Conservation (phyloP, 1,140 invertebrate genomes). For the Rhyacophila brunnea region DNA sequence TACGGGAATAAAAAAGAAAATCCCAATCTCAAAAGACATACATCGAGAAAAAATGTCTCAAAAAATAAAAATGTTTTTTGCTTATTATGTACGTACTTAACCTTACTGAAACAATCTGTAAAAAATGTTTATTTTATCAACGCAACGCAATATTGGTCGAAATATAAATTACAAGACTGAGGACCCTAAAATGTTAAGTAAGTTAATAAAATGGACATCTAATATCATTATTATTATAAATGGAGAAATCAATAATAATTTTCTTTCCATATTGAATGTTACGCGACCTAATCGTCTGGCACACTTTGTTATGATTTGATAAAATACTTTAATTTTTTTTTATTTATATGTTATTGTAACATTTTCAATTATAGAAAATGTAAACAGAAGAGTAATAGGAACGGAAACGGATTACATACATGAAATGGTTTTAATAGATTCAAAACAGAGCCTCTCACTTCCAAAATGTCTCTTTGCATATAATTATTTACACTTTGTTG, state of each 20-base stretch:
- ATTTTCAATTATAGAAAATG: no score
- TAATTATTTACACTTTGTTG: conserved; percentile 68
- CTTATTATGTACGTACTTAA: no score
- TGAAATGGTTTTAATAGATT: no score
- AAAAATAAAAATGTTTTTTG: no score
- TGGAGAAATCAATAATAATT: background rate
- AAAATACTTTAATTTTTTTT: no score
- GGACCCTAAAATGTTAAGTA: background rate
- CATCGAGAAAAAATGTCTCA: no score
- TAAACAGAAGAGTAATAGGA: no score
- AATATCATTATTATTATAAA: background rate
- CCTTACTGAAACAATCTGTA: background rate
- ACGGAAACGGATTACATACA: no score
- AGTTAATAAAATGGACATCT: background rate
- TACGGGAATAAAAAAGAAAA: no score
- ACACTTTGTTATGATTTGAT: background rate
- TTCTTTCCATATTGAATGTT: background rate
- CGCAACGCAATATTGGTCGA: background rate
- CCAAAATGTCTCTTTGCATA: background rate
- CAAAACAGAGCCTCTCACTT: no score
- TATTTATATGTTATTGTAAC: no score
- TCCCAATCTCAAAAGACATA: no score
- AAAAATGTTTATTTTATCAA: background rate
- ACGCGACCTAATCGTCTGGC: background rate
- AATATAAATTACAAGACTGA: background rate